phyloP scores from a whole-genome alignment of 2,113 vertebrate species.

The Platichthys stellatus region DNA sequence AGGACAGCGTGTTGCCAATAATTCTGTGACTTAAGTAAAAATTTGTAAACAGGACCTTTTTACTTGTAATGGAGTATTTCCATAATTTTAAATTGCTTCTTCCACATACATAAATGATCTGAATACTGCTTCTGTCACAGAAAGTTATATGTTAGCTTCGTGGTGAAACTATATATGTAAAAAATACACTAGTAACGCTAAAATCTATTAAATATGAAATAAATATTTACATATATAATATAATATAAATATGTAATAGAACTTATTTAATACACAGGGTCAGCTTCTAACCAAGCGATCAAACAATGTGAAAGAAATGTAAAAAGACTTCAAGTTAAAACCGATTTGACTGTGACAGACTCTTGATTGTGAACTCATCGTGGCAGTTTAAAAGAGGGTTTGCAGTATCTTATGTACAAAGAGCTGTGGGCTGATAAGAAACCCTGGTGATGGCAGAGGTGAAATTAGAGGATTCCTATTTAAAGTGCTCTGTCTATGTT shows the following conservation, averaged over 20 bases:
- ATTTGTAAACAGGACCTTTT: neutral
- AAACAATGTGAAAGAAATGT: slow-evolving; percentile 4
- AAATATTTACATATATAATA: no score
- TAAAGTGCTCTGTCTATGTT: neutral
- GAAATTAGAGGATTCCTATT: slow-evolving; percentile 42
- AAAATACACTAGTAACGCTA: no score
- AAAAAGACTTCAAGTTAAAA: neutral
- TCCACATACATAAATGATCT: neutral
- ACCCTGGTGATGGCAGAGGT: slow-evolving; percentile 6
- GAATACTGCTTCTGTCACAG: neutral
- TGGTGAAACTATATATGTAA: neutral
- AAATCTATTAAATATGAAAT: no score
- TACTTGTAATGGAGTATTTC: neutral
- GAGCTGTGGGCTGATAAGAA: slow-evolving; percentile 22
- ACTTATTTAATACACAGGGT: neutral
- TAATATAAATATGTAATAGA: no score
- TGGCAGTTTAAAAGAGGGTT: slow-evolving; percentile 12
- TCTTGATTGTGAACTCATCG: neutral
- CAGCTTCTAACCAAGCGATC: neutral
- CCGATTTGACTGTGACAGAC: slow-evolving; percentile 4
- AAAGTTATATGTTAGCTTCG: neutral
- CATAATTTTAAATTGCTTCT: neutral
- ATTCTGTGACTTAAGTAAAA: neutral
- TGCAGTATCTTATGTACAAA: slow-evolving; percentile 7
- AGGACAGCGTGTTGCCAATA: neutral